Base-by-base conservation (phyloP, 2,113 vertebrate genomes). In the Acanthisitta chloris region DNA sequence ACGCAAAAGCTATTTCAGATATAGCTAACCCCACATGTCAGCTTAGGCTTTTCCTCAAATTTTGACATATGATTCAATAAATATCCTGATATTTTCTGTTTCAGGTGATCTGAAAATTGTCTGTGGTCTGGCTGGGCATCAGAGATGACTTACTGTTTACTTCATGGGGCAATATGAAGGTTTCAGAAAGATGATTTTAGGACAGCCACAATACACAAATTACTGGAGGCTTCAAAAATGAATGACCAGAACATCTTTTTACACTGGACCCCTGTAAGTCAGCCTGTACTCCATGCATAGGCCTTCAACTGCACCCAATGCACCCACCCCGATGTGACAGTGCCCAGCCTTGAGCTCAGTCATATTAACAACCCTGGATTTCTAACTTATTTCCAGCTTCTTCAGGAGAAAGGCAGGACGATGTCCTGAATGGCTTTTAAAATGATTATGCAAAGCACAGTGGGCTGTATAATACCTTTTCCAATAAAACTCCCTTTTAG, bases 381-480 rank as follows among this genome's bases (percentile, higher is more conserved):
- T 57, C 43, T 33, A 69, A 49, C 77, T 69, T 43, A 94, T 48
- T 52, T 58, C 29, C 45, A 72, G 23, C 34, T 86, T 92, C n/a
- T 48, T 79, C 52, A 14, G 5, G 28, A 83, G 55, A 31, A 94
- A 85, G 55, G 76, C 64, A 95, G 77, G 33, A 84, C 52, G 80
- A 66, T 17, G 33, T 17, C 71, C 65, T 77, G 29, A 54, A 79
- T 7, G 2, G 48, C 28, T 95, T 95, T 90, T 55, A 40, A 90
- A 82, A 52, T 48, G 28, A 73, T 61, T 95, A 83, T 86, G 36
- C 74, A 92, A 85, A 95, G 71, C 57, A 96, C 40, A 82, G 64
- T 33, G 38, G 55, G 89, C 72, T 93, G 89, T 48, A 33, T 55
- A 86, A 96, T 78, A 88, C 66, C 36, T 94, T 43, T 55, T 58